Evolutionary conservation across 2,888 invertebrate genomes (phyloP).

Genomic region (Dryomyza anilis): DNA sequence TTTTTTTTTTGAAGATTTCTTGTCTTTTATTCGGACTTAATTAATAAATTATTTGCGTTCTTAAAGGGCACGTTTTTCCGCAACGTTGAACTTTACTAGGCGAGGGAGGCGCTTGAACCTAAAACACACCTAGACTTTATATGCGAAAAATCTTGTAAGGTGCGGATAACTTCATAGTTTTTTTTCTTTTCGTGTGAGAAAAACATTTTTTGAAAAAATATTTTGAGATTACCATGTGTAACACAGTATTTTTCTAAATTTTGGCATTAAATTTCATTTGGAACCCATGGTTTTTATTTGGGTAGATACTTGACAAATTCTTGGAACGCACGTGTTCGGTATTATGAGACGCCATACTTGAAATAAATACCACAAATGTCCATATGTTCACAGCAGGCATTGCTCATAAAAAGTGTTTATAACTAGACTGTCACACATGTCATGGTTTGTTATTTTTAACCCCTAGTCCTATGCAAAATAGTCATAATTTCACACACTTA

Average conservation of each 20-base stretch:
- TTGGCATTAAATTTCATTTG: neutral
- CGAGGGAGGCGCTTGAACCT: neutral
- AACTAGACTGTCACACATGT: neutral
- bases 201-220: neutral
- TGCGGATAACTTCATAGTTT: too few species aligned
- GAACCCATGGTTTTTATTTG: too few species aligned
- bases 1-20: too few species aligned
- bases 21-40: too few species aligned
- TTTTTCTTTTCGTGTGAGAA: too few species aligned
- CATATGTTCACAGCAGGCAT: neutral
- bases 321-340: slow-evolving; percentile 12
- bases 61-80: slow-evolving; percentile 17
- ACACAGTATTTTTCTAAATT: neutral
- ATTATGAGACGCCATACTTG: neutral
- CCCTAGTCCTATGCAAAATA: neutral
- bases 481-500: neutral
- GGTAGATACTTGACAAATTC: neutral
- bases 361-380: too few species aligned
- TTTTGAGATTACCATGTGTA: neutral
- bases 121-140: too few species aligned
- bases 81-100: neutral
- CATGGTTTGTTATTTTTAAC: neutral
- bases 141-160: too few species aligned
- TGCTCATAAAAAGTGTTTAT: neutral
- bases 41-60: too few species aligned